Evolutionary conservation across 2,113 vertebrate genomes (phyloP).

Genomic region (Tautogolabrus adspersus): DNA sequence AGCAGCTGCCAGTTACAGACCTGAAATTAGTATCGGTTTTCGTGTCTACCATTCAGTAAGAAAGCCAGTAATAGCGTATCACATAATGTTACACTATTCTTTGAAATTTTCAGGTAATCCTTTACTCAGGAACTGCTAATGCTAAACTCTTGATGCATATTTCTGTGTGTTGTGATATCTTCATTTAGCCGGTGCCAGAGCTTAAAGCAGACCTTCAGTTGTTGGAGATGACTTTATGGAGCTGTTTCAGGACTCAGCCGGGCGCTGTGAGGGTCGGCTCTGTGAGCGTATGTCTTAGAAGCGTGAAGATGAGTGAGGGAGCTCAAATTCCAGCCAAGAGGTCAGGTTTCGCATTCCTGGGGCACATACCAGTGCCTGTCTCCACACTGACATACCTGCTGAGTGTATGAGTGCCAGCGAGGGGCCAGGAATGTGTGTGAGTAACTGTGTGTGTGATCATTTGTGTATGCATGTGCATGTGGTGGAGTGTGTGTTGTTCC

Average conservation of each 20-base stretch:
- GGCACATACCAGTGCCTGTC: constrained; percentile 79
- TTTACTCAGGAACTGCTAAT: neutral
- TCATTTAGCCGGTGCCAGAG: constrained; percentile 45
- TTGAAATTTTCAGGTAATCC: neutral
- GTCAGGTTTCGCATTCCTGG: constrained; percentile 86
- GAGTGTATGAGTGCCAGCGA: constrained; percentile 69
- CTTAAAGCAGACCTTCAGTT: constrained; percentile 28
- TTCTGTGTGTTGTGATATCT: constrained; percentile 34
- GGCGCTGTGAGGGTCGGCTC: constrained; percentile 39
- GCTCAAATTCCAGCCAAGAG: constrained; percentile 77
- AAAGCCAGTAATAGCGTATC: neutral
- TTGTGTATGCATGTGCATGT: constrained; percentile 18
- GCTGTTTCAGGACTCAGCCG: constrained; percentile 38
- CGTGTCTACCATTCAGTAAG: neutral
- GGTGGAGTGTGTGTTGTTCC: constrained; percentile 24
- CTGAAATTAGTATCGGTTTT: too few relatives aligned
- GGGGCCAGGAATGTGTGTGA: constrained; percentile 63
- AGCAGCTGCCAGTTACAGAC: too few relatives aligned
- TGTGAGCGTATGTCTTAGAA: constrained; percentile 60
- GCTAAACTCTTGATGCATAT: neutral
- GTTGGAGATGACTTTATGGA: constrained; percentile 58
- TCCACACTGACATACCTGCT: constrained; percentile 82
- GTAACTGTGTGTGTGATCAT: constrained; percentile 28
- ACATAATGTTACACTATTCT: neutral
- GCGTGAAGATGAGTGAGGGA: constrained; percentile 79